Conservation (phyloP, 1,140 invertebrate genomes). For the Chrysoperla carnea region DNA sequence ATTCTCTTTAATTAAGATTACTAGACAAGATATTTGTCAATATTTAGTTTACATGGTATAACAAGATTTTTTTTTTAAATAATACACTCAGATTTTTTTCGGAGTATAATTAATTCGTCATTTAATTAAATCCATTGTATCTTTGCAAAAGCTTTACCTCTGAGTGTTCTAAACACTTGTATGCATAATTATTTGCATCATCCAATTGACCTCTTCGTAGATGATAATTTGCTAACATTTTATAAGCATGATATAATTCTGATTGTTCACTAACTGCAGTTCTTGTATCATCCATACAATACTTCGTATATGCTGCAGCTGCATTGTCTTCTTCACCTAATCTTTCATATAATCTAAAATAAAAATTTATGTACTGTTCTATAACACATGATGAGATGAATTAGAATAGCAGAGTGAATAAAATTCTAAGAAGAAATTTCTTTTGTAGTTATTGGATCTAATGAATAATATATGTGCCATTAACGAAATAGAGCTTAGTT, state of each 20-base stretch:
- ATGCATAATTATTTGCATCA: conserved; percentile 76
- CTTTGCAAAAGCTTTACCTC: conserved; percentile 31
- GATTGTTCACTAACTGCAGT: conserved; percentile 37
- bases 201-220: conserved; percentile 65
- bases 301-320: conserved; percentile 78
- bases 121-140: too few species aligned
- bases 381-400: not conserved
- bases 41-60: too few species aligned
- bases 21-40: too few species aligned
- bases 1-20: too few species aligned
- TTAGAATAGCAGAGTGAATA: conserved; percentile 5
- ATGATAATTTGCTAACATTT: conserved; percentile 82
- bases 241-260: conserved; percentile 68
- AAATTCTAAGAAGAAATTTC: too few species aligned
- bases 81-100: too few species aligned
- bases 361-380: conserved; percentile 3
- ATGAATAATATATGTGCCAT: too few species aligned
- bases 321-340: conserved; percentile 72
- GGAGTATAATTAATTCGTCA: too few species aligned
- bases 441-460: too few species aligned
- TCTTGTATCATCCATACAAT: conserved; percentile 57
- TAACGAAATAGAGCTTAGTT: too few species aligned
- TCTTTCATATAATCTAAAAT: conserved; percentile 67
- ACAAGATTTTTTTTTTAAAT: too few species aligned
- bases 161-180: conserved; percentile 78